A percentile compares a stretch with the other conserved stretches of the same genome.
Evolutionary conservation across 1,140 invertebrate species (phyloP).

Genomic region (Lysiphlebus fabarum): DNA sequence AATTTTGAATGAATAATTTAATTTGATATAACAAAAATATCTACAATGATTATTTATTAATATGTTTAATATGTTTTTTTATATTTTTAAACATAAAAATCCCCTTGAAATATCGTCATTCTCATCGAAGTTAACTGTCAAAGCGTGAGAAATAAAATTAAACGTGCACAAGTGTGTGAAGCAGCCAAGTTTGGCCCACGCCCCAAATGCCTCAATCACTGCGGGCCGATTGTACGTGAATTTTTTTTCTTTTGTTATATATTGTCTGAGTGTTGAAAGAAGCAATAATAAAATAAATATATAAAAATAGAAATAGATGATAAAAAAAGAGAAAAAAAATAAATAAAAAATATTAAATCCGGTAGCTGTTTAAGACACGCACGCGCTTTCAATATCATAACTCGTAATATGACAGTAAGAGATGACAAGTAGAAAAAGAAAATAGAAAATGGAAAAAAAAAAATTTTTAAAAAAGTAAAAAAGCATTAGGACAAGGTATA

Average conservation of each 20-base stretch:
- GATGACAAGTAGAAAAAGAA: conserved; percentile 11
- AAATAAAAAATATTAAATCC: no score
- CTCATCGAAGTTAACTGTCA: conserved; percentile 12
- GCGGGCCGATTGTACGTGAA: conserved; percentile 43
- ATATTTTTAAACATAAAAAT: conserved; percentile 9
- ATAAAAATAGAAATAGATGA: not conserved
- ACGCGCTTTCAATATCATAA: no score
- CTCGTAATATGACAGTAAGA: no score
- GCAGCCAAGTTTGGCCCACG: conserved; percentile 34
- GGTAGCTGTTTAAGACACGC: no score
- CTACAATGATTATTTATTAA: no score
- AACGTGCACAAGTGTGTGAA: conserved; percentile 31
- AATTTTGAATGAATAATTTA: no score
- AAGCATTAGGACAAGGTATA: conserved; percentile 2
- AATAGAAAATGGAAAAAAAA: not conserved
- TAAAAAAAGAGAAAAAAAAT: not conserved
- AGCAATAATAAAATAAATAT: conserved; percentile 4
- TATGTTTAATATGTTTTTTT: conserved; percentile 13
- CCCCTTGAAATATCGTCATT: conserved; percentile 8
- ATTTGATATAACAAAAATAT: no score
- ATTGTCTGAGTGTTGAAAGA: conserved; percentile 27
- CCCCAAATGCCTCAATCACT: conserved; percentile 46
- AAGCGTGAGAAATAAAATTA: conserved; percentile 39
- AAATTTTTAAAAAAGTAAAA: conserved; percentile 5
- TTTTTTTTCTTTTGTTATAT: conserved; percentile 23